Percentiles rank a stretch among this genome's conserved stretches.
Evolutionary conservation across 2,113 vertebrate species (phyloP).

Genomic region (cattle (Bos taurus)): DNA sequence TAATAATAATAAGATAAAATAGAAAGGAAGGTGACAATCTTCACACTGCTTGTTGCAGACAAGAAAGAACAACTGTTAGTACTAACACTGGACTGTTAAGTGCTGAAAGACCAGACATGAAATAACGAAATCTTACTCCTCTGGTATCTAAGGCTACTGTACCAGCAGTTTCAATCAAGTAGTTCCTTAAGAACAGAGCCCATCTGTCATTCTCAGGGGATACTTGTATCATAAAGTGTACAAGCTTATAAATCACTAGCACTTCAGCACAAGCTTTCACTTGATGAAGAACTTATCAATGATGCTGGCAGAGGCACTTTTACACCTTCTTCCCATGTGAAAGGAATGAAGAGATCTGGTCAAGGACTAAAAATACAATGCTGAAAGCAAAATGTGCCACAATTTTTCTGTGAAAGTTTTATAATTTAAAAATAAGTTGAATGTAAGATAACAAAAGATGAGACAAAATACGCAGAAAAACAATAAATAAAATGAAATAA

Average conservation of each 20-base stretch:
- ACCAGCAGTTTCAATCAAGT: constrained; percentile 26
- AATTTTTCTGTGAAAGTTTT: background rate
- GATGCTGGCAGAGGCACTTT: constrained; percentile 1
- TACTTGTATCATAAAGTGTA: background rate
- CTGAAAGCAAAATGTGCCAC: background rate
- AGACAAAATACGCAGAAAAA: background rate
- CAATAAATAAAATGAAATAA: constrained; percentile 12
- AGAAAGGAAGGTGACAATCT: background rate
- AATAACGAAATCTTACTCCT: constrained; percentile 5
- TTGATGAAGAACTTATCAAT: background rate
- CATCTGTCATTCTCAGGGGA: constrained; percentile 7
- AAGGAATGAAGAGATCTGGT: background rate
- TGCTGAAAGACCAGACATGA: background rate
- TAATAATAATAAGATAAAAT: background rate
- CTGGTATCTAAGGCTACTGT: background rate
- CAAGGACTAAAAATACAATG: constrained; percentile 22
- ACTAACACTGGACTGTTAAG: background rate
- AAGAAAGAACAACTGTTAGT: constrained; percentile 24
- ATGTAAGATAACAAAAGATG: background rate
- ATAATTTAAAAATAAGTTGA: background rate
- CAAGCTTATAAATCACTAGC: background rate
- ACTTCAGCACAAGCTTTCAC: constrained; percentile 14
- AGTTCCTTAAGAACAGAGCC: constrained; percentile 9
- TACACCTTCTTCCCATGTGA: background rate
- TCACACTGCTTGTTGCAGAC: background rate